phyloP scores from a whole-genome alignment of 2,113 vertebrate genomes.

The Lophura nycthemera region DNA sequence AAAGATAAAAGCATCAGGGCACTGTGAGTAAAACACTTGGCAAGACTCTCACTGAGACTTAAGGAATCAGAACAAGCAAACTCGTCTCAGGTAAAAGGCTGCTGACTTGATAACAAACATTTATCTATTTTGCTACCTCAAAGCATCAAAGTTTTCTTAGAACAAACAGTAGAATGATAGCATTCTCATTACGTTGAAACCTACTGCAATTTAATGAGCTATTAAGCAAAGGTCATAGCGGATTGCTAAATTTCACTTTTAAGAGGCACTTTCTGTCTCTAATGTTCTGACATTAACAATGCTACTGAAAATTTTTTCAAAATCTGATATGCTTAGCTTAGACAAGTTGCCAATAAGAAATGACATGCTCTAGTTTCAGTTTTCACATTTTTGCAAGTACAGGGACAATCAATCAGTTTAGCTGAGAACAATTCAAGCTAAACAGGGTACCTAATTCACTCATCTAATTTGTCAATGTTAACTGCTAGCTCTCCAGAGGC shows the following conservation, averaged over 20 bases:
- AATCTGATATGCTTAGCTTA: conserved; percentile 33
- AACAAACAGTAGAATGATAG: conserved; percentile 33
- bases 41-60: neutral
- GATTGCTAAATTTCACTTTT: conserved; percentile 36
- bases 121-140: conserved; percentile 7
- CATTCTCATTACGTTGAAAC: conserved; percentile 15
- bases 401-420: conserved; percentile 33
- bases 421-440: conserved; percentile 18
- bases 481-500: conserved; percentile 11
- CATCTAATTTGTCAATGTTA: neutral
- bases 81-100: neutral
- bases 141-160: neutral
- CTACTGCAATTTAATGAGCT: conserved; percentile 8
- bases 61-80: neutral
- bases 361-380: neutral
- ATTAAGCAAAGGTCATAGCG: conserved; percentile 23
- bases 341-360: conserved; percentile 26
- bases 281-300: neutral
- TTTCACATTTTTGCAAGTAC: conserved; percentile 32
- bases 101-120: conserved; percentile 21
- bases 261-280: neutral
- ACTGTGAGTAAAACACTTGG: neutral
- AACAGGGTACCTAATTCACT: conserved; percentile 21
- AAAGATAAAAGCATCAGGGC: neutral
- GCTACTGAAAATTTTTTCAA: neutral